Evolutionary conservation across 2,113 vertebrate genomes (phyloP), one percentile per base, ranked within the genome.

Genomic region (Rafetus swinhoei): DNA sequence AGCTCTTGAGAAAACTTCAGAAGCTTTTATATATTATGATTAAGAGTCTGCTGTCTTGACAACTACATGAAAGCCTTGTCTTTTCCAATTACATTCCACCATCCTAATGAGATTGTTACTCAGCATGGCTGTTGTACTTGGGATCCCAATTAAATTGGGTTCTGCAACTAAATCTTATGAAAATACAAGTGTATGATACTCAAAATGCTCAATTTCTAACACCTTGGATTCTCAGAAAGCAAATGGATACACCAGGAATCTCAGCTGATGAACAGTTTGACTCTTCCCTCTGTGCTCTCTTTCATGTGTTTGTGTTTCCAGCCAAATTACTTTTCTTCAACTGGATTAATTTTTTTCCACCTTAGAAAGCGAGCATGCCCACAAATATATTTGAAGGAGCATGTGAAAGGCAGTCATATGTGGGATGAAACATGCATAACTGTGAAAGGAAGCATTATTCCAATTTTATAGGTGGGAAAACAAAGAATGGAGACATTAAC

Each of bases 81-180:
- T 92, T 80, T 69, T 89, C 82, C 59, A 82, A 14, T 84, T 77
- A 35, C 3, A 12, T 39, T 16, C 27, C 72, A 39, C 35, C 74
- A 2, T 15, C 16, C 22, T 39, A 82, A 54, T 50, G 14, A 83
- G 27, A 0, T 35, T 84, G 2, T 83, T 59, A 27, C n/a, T 56
- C 13, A n/a, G 35, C 56, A 79, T 2, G 9, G 55, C 12, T 54
- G 59, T 0, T 0, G 1, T 18, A 52, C 72, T 60, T 69, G 86
- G 10, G 62, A 88, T 11, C 13, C 5, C 50, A 92, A 82, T 8
- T 8, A 59, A 76, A 52, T 6, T 59, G 72, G 35, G 27, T 11
- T 65, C 82, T 12, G 13, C 5, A 53, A 50, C 12, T 83, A 77
- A 56, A 77, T 32, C 56, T 77, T 59, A 77, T 50, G 39, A 39